phyloP scores from a whole-genome alignment of 1,140 invertebrate species.

The Kradibia gibbosae region DNA sequence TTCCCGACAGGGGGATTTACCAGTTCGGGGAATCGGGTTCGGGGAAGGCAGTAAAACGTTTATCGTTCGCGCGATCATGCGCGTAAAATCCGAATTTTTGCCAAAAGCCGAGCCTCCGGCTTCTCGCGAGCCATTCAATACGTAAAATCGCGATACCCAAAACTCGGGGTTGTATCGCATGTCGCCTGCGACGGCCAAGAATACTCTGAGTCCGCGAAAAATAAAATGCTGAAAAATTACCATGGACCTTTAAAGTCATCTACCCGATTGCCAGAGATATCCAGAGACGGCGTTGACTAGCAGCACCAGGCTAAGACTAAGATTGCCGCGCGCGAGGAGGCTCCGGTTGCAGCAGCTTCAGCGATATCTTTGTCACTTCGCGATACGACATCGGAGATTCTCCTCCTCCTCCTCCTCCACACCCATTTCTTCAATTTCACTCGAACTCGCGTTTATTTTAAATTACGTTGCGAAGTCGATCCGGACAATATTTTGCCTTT shows the following conservation, averaged over 20 bases:
- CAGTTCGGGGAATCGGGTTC: background rate
- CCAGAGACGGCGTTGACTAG: too few relatives aligned
- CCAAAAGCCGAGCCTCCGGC: background rate
- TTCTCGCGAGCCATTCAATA: background rate
- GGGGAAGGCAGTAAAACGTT: background rate
- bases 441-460: background rate
- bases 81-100: conserved; percentile 22
- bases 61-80: background rate
- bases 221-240: too few relatives aligned
- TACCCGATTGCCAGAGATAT: too few relatives aligned
- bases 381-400: conserved; percentile 18
- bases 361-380: conserved; percentile 33
- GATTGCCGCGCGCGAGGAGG: background rate
- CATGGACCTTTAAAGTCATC: too few relatives aligned
- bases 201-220: too few relatives aligned
- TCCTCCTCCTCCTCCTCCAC: background rate
- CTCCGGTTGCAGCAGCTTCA: conserved; percentile 26
- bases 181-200: too few relatives aligned
- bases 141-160: background rate
- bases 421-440: background rate
- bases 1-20: background rate
- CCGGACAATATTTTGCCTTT: background rate
- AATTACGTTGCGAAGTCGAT: background rate
- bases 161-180: background rate
- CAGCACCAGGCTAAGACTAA: too few relatives aligned